phyloP scores from a whole-genome alignment of 1,140 invertebrate genomes.

The Protaetia brevitarsis region DNA sequence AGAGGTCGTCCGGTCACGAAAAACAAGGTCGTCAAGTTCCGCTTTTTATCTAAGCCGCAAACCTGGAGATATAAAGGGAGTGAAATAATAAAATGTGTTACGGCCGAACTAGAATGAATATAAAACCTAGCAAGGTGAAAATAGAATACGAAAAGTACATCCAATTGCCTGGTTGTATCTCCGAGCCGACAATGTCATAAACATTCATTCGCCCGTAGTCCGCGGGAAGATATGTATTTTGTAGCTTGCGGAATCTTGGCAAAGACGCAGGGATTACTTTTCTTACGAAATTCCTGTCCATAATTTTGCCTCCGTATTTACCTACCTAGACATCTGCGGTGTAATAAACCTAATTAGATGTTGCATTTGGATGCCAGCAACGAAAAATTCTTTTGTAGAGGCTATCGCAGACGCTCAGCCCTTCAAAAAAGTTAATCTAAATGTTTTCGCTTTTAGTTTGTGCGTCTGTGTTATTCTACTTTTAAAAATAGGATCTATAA shows the following conservation, averaged over 20 bases:
- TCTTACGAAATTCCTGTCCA: neutral
- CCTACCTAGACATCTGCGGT: no score
- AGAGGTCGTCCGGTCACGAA: conserved; percentile 22
- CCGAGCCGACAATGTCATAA: neutral
- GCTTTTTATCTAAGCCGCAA: conserved; percentile 19
- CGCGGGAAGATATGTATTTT: neutral
- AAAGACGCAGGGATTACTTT: neutral
- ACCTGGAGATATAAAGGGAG: conserved; percentile 9
- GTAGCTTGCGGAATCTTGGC: neutral
- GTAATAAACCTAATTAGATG: no score
- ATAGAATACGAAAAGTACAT: conserved; percentile 10
- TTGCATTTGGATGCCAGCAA: no score
- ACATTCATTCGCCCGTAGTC: neutral
- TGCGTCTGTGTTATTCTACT: no score
- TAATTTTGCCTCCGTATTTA: no score
- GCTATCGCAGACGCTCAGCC: no score
- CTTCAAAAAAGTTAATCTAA: no score
- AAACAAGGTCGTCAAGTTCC: conserved; percentile 15
- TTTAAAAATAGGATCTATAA: no score
- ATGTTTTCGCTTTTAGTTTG: no score
- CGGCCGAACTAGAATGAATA: conserved; percentile 11
- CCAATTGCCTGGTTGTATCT: neutral
- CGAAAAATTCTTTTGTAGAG: no score
- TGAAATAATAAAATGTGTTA: conserved; percentile 21
- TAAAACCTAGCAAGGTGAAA: conserved; percentile 3